Evolutionary conservation across 2,113 vertebrate genomes (phyloP).

Genomic region (Plecturocebus donacophilus): DNA sequence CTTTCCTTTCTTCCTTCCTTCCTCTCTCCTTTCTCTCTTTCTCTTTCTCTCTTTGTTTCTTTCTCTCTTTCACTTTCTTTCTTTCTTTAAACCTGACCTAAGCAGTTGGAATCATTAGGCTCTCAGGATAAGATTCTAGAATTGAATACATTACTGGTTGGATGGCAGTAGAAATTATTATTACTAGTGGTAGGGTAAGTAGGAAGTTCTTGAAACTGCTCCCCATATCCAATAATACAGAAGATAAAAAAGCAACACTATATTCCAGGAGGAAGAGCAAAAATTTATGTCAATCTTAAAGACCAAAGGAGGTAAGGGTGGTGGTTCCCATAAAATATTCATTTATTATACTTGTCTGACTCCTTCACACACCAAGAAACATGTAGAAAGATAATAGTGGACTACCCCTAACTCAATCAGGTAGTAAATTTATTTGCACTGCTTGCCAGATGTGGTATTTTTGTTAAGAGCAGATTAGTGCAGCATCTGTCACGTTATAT

Average conservation of each 20-base stretch:
- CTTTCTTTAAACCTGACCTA: neutral
- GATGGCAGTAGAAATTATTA: no score
- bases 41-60: rapidly evolving
- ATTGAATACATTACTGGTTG: neutral
- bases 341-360: neutral
- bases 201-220: neutral
- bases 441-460: neutral
- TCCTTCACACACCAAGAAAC: neutral
- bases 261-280: no score
- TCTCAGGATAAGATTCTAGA: neutral
- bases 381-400: neutral
- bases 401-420: neutral
- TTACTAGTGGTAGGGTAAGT: neutral
- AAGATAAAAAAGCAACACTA: neutral
- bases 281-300: neutral
- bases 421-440: neutral
- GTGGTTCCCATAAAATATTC: neutral
- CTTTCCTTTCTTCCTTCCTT: rapidly evolving
- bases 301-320: neutral
- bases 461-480: neutral
- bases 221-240: no score
- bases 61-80: neutral
- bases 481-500: rapidly evolving
- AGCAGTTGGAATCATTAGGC: neutral
- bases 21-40: no score